Evolutionary conservation across 2,888 invertebrate genomes (phyloP).

Genomic region (Margaritifera margaritifera): DNA sequence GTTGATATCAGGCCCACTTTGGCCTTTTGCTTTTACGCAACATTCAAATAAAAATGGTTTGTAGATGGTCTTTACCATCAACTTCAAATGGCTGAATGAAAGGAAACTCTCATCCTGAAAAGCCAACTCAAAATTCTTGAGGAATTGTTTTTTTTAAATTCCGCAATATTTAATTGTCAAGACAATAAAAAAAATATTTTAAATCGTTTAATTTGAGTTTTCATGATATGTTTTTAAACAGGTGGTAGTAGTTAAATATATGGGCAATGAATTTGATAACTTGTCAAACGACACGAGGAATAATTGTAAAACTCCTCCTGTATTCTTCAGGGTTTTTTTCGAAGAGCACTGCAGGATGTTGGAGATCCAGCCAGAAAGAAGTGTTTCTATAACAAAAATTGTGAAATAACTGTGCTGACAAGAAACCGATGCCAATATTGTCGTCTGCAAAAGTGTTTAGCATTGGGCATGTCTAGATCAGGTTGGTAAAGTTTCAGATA

Average conservation of each 20-base stretch:
- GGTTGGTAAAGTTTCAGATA: slow-evolving; percentile 38
- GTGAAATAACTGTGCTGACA: slow-evolving; percentile 71
- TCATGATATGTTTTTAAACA: not conserved
- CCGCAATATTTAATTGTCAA: no score
- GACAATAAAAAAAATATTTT: no score
- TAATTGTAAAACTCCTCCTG: not conserved
- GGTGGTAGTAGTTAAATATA: not conserved
- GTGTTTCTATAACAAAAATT: slow-evolving; percentile 72
- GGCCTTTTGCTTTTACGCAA: not conserved
- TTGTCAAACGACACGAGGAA: not conserved
- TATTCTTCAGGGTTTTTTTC: slow-evolving; percentile 67
- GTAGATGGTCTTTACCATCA: no score
- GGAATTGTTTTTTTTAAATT: no score
- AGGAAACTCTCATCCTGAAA: not conserved
- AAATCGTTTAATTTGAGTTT: not conserved
- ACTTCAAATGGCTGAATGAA: not conserved
- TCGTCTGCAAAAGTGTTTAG: slow-evolving; percentile 68
- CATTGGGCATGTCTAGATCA: slow-evolving; percentile 69
- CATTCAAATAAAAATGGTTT: no score
- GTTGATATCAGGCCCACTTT: no score
- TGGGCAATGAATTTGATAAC: not conserved
- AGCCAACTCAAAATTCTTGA: no score
- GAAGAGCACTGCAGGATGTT: slow-evolving; percentile 71
- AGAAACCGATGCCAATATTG: slow-evolving; percentile 70
- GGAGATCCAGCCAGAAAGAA: slow-evolving; percentile 71